These are phyloP conservation scores for Coregonus sp. DNA, from an alignment of 2,797 vertebrate genomes.

Conservation along the genomic window DNA sequence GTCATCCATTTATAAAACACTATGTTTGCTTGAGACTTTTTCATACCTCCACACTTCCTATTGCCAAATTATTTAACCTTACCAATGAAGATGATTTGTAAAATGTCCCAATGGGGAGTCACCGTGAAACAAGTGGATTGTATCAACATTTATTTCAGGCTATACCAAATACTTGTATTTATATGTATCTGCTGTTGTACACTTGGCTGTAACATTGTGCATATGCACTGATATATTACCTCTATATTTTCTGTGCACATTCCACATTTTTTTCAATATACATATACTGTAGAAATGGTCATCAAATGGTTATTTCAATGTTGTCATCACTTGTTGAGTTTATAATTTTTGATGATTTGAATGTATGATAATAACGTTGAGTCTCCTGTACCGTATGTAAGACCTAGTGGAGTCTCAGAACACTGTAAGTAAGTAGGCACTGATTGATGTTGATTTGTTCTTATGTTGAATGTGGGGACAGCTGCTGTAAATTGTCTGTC, in stretches of 20 bases:
- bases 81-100: neutral
- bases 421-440: neutral
- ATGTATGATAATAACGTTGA: neutral
- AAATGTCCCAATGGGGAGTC: neutral
- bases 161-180: neutral
- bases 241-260: neutral
- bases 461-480: neutral
- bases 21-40: neutral
- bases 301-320: neutral
- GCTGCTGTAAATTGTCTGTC: neutral
- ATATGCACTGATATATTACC: neutral
- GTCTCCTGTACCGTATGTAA: no score
- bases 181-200: neutral
- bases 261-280: neutral
- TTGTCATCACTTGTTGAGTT: neutral
- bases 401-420: no score
- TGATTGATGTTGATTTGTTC: neutral
- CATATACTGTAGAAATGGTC: no score
- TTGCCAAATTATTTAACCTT: neutral
- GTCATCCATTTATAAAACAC: neutral
- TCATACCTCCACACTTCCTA: neutral
- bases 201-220: neutral
- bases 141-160: neutral
- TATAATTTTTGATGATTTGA: neutral
- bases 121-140: neutral